Conservation (phyloP, 2,113 vertebrate species). For the Zapornia atra region DNA sequence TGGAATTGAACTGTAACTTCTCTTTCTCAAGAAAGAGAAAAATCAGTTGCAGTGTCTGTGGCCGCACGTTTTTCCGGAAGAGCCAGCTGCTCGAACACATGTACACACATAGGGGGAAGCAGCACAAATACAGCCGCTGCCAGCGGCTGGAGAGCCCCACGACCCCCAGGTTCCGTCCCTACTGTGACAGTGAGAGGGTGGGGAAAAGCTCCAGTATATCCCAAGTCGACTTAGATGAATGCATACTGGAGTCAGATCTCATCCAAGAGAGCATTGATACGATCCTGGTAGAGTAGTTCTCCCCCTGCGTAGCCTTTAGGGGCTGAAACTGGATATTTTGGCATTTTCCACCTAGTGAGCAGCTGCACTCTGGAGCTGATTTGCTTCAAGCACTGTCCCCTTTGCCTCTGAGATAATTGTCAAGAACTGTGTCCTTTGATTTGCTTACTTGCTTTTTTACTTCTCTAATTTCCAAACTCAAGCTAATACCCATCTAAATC, state of each 20-base stretch:
- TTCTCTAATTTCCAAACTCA: neutral
- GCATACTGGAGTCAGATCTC: slow-evolving; percentile 86
- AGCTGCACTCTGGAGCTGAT: neutral
- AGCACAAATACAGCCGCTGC: slow-evolving; percentile 83
- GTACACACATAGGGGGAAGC: slow-evolving; percentile 89
- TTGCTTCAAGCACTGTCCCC: neutral
- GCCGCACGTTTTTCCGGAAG: slow-evolving; percentile 87
- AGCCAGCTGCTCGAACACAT: slow-evolving; percentile 94
- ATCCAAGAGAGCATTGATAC: slow-evolving; percentile 88
- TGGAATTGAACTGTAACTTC: slow-evolving; percentile 86
- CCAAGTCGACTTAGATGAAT: slow-evolving; percentile 87
- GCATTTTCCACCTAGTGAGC: neutral
- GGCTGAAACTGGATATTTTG: neutral
- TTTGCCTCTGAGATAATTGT: neutral
- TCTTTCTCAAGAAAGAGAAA: slow-evolving; percentile 90
- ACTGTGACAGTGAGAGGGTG: slow-evolving; percentile 72
- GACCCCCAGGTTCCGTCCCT: slow-evolving; percentile 82
- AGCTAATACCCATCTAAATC: neutral
- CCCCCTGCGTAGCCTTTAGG: neutral
- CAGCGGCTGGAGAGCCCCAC: slow-evolving; percentile 80
- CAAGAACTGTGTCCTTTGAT: slow-evolving; percentile 2
- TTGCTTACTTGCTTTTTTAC: slow-evolving; percentile 15
- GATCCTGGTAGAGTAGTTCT: slow-evolving; percentile 82
- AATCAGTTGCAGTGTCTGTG: slow-evolving; percentile 89
- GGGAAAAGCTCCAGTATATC: slow-evolving; percentile 74